A percentile compares a stretch with the other conserved stretches of the same genome.
Evolutionary conservation across 2,797 vertebrate species (phyloP).

Genomic region (Cossypha niveicapilla): DNA sequence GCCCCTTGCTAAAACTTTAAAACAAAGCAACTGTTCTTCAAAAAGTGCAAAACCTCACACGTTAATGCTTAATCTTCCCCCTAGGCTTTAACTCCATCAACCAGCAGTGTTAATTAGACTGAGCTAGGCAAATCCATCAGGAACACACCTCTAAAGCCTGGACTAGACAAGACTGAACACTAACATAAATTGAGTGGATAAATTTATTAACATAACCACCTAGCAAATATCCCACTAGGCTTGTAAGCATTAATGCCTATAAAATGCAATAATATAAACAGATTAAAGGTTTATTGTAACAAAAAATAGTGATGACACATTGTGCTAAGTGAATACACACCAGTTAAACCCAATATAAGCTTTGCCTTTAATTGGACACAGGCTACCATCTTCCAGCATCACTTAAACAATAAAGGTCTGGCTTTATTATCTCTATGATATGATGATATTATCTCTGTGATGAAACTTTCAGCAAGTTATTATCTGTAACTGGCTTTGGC

Average conservation of each 20-base stretch:
- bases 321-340: neutral
- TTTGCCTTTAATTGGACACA: neutral
- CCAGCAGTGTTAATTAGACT: neutral
- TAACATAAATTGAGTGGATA: neutral
- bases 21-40: neutral
- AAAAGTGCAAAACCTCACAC: neutral
- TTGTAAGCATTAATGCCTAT: neutral
- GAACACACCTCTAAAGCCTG: neutral
- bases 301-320: neutral
- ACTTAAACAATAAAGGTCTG: neutral
- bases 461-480: neutral
- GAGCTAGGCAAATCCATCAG: conserved; percentile 15
- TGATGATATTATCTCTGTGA: neutral
- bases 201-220: conserved; percentile 9
- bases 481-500: neutral
- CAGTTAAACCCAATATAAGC: neutral
- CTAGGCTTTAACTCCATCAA: conserved; percentile 11
- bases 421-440: neutral
- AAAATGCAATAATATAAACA: neutral
- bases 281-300: neutral
- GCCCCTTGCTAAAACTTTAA: neutral
- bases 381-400: neutral
- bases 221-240: neutral
- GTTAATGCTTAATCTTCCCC: neutral
- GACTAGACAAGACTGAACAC: neutral